Base-by-base conservation (phyloP, 1,140 invertebrate genomes). In the Drosophila santomea region DNA sequence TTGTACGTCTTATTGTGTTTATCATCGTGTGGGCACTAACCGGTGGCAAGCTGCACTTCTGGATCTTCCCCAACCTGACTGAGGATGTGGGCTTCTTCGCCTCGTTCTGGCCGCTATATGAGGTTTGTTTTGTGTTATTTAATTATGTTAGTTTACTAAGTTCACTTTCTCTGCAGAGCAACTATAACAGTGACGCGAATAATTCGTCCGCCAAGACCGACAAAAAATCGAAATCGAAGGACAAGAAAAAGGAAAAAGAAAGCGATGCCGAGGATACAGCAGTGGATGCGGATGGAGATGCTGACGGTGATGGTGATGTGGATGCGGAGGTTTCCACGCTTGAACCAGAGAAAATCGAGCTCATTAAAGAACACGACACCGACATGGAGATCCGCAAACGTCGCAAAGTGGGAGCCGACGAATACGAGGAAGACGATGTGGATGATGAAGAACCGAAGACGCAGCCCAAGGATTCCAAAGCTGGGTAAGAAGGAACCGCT, bases 71-170 rank as follows among this genome's bases (percentile, higher is more conserved):
- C 1, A 99, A 99, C 94, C 94, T 99, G 20, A 99, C 98, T 2
- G 98, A 99, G 93, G 99, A 99, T 93, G 98, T 99, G 48, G 98
- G 99, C 38, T 99, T 99, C 94, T 97, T 99, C 63, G 98, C 98
- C 43, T 99, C 98, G 1, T 99, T 99, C 93, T 98, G 97, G 96
- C 99, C 99, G 28, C 94, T 99, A 2, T 99, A 99, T 94, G 96
- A 97, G 93, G 97, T 97, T 93, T 93, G 84, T 91, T 52, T 35
- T 3, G 11, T 0, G 23, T 41, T 58, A 12, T 10, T 6, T 2
- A 14, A 17, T n/a, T 2, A 4, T 47, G 17, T 32, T 5, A 11
- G 23, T 3, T 0, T 12, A 41, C 38, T 28, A 36, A 10, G 17
- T 17, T 45, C 28, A 4, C 6, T 4, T 6, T 1, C 2, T 5